These are phyloP conservation scores for Paedocypris micromegethes DNA, from an alignment of 2,797 vertebrate species.

Conservation along the genomic window DNA sequence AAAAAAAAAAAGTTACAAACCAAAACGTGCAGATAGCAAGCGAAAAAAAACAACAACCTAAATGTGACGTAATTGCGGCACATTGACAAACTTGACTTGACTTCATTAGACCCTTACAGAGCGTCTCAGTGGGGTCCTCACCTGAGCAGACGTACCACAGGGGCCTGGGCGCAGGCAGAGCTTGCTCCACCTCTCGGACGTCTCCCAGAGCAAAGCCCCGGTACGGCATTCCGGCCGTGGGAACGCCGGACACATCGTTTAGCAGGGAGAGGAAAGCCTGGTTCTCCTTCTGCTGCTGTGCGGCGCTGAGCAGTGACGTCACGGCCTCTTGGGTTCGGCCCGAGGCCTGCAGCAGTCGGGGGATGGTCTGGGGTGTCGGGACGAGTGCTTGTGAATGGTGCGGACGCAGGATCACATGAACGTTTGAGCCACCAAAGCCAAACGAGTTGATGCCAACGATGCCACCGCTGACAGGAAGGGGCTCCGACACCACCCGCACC, in stretches of 20 bases:
- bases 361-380: conserved; percentile 33
- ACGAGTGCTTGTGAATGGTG: conserved; percentile 48
- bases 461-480: conserved; percentile 76
- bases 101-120: too few species aligned
- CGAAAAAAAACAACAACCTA: too few species aligned
- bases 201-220: conserved; percentile 75
- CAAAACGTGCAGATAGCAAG: not conserved
- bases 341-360: conserved; percentile 76
- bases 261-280: conserved; percentile 75
- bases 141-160: conserved; percentile 97
- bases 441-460: conserved; percentile 88
- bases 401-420: conserved; percentile 84
- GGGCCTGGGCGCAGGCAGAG: conserved; percentile 64
- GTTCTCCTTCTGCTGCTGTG: conserved; percentile 61
- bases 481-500: conserved; percentile 76
- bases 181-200: conserved; percentile 72
- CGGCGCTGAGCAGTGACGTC: conserved; percentile 68
- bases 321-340: conserved; percentile 84
- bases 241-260: conserved; percentile 70
- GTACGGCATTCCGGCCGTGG: conserved; percentile 78
- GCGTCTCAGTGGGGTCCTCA: conserved; percentile 49
- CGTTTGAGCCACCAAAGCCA: conserved; percentile 94
- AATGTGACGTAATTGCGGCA: too few species aligned
- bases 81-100: too few species aligned
- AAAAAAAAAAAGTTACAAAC: too few species aligned